Percentiles rank a stretch among this genome's conserved stretches.
Conservation (phyloP, 1,140 invertebrate species). For the Caenorhabditis inopinata region DNA sequence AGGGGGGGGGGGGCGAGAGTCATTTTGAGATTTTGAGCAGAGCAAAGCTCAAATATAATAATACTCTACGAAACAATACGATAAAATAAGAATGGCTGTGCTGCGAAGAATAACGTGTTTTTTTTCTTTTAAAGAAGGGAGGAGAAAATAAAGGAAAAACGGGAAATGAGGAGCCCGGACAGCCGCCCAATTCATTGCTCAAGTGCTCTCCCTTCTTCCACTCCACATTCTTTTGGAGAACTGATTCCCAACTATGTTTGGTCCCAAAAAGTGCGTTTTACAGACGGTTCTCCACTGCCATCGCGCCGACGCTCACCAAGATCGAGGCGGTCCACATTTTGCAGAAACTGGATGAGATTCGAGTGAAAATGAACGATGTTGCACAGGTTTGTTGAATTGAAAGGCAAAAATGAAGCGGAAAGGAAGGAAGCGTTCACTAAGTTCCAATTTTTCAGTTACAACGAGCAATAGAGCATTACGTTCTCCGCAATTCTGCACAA, state of each 20-base stretch:
- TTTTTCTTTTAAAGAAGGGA: not conserved
- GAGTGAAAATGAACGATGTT: slow-evolving; percentile 16
- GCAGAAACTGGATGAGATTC: slow-evolving; percentile 3
- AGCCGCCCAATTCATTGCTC: not conserved
- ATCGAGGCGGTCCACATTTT: slow-evolving; percentile 25
- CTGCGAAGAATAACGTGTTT: not conserved
- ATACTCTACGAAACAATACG: too few relatives aligned
- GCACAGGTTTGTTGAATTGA: not conserved
- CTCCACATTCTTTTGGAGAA: not conserved
- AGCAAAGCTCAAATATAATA: too few relatives aligned
- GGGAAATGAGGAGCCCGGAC: not conserved
- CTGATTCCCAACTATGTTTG: not conserved
- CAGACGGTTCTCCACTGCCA: slow-evolving; percentile 11
- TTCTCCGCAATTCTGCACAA: slow-evolving; percentile 5
- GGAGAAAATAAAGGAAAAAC: not conserved
- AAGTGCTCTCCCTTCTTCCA: slow-evolving; percentile 14
- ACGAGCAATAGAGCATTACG: not conserved
- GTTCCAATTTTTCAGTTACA: not conserved
- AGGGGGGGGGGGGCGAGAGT: too few relatives aligned
- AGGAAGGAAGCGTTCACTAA: not conserved
- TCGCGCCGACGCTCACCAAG: not conserved
- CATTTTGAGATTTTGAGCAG: too few relatives aligned
- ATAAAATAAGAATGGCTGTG: not conserved
- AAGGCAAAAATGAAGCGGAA: not conserved
- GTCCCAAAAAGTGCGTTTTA: not conserved